Percentiles rank a stretch among this genome's conserved stretches.
Evolutionary conservation across 2,797 vertebrate genomes (phyloP).

Genomic region (Ambastaia sidthimunki): DNA sequence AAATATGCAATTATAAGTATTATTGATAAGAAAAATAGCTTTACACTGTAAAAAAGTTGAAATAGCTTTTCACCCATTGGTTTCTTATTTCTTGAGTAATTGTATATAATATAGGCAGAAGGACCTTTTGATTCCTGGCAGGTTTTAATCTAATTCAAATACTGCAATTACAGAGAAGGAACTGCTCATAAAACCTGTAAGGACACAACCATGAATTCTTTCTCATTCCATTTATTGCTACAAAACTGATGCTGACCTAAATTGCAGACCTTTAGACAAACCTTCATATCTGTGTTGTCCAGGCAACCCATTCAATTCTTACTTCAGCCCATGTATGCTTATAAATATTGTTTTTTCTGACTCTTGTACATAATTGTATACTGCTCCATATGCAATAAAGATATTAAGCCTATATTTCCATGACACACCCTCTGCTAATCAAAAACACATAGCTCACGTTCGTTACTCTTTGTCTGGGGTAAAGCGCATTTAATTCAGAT

Average conservation of each 20-base stretch:
- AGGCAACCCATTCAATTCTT: not conserved
- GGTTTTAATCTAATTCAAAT: not conserved
- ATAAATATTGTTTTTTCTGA: not conserved
- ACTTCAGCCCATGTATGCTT: not conserved
- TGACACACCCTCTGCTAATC: not conserved
- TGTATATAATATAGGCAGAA: not conserved
- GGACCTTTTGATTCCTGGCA: not conserved
- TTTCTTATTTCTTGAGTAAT: not conserved
- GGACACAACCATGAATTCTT: not conserved
- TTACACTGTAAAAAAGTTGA: not conserved
- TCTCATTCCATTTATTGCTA: not conserved
- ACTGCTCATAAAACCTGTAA: not conserved
- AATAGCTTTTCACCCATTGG: not conserved
- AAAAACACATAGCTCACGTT: not conserved
- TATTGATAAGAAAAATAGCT: not conserved
- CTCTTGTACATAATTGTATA: not conserved
- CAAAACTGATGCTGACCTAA: not conserved
- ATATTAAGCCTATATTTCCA: not conserved
- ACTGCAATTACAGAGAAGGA: not conserved
- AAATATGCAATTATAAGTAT: not conserved
- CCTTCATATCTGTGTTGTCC: not conserved
- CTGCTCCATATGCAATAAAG: not conserved
- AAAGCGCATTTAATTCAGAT: slow-evolving; percentile 35
- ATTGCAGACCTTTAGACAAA: not conserved
- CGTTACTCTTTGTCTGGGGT: slow-evolving; percentile 1